Base-by-base conservation (phyloP, 2,797 vertebrate species). In the Zenarchopterus dispar region DNA sequence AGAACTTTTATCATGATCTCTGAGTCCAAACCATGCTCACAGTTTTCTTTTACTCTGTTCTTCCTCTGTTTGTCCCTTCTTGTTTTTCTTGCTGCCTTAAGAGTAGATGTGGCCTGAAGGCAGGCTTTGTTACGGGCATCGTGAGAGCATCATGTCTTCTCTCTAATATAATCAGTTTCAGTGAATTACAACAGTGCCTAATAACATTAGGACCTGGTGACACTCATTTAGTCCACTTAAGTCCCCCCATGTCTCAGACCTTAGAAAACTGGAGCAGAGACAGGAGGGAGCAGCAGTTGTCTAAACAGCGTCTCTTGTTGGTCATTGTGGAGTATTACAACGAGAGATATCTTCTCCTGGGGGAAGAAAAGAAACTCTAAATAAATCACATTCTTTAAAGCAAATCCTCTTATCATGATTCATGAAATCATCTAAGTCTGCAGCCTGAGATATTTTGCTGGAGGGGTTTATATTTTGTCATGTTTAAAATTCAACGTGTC, bases 141-240 rank as follows among this genome's bases (percentile, higher is more conserved):
- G 47, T 84, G 82, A 89, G 84, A 89, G 84, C 81, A 85, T 72
- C 84, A 72, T 81, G 86, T 88, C 85, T 80, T 88, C 77, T 47
- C 50, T 70, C 80, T 93, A 94, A 94, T 92, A 77, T 75, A 92
- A 94, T 94, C 90, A 92, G 77, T 87, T 82, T 89, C 84, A 90
- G 75, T 85, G 65, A 92, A 93, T 93, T 92, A 91, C 82, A 70
- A 75, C 64, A 68, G 77, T 19, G 51, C 75, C 79, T 93, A 92
- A 94, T 88, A 71, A 73, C 79, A 93, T 94, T 93, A 94, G 76
- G 86, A 93, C 86, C 93, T 90, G 91, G 86, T 94, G 94, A 94
- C 89, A 92, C 80, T 90, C 87, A 91, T 94, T 92, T 84, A 87
- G 85, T 66, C 77, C 71, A 79, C 67, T 92, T 88, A 89, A 5